Evolutionary conservation across 2,888 invertebrate genomes (phyloP), one percentile per base, ranked within the genome.

Genomic region (Fissipunctia ypsillon): DNA sequence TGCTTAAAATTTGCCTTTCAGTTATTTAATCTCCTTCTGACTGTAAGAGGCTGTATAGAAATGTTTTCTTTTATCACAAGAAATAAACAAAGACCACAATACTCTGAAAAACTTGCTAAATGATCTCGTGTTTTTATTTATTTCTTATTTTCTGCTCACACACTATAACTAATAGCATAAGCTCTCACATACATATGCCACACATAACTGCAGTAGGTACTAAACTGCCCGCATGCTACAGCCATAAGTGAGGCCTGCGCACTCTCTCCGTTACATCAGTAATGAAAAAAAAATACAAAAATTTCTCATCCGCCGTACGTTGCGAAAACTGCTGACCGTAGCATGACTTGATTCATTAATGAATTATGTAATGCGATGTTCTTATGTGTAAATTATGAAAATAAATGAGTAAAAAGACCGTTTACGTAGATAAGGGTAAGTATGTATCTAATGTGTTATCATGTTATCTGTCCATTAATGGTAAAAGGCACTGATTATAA

Each of bases 201-300:
- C 75, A 75, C 45, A 75, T 66, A 64, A 72, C 61, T 45, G 56
- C 56, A 56, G 57, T 45, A 16, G 28, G 28, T 38, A 63, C 45
- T 63, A 63, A 79, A 70, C 76, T 54, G 22, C 41, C 50, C 68
- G 52, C 69, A 61, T 76, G 67, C 56, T 68, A 43, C 74, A 65
- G 64, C 52, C 69, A 64, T 75, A 66, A 71, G 67, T 63, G 66
- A 56, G 54, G 76, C 45, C 50, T 57, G 60, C 50, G 48, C 86
- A 65, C 90, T 90, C 89, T 90, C 90, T 86, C 88, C 75, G 72
- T 88, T 89, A 89, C 85, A 88, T 82, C 86, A 88, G 87, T 84
- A 63, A 81, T 82, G 75, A 81, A 86, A 86, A 86, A 81, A 86
- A 86, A 86, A 73, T 80, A 84, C 71, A 73, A 87, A 86, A 81